phyloP scores from a whole-genome alignment of 2,888 invertebrate genomes.

The Pristionchus japonicus region DNA sequence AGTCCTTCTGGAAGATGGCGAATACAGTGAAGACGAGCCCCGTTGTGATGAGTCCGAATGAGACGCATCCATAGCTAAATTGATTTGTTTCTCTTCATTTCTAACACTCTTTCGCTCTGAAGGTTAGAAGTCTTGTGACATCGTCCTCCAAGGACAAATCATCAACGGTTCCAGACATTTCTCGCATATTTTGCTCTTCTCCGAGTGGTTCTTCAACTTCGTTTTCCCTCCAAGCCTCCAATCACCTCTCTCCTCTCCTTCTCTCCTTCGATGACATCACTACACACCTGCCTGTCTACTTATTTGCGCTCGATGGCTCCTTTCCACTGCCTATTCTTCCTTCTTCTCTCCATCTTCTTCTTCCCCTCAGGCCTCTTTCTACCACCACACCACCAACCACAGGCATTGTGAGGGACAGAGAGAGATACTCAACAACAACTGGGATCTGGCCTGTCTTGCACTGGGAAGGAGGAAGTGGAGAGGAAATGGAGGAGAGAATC shows the following conservation, averaged over 20 bases:
- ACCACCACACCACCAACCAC: not conserved
- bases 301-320: slow-evolving; percentile 19
- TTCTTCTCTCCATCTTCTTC: not conserved
- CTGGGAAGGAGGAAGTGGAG: not conserved
- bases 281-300: not conserved
- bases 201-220: not conserved
- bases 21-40: slow-evolving; percentile 75
- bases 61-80: slow-evolving; percentile 74
- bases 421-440: not conserved
- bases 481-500: not conserved
- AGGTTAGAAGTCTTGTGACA: not conserved
- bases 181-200: not conserved
- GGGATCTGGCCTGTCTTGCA: not conserved
- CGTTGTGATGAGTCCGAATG: slow-evolving; percentile 72
- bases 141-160: not conserved
- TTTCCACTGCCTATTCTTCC: slow-evolving; percentile 8
- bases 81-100: not conserved
- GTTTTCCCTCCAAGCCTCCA: not conserved
- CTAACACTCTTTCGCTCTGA: not conserved
- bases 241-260: slow-evolving; percentile 12
- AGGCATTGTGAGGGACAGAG: not conserved
- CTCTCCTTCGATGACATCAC: not conserved
- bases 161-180: not conserved
- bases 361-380: not conserved
- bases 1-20: slow-evolving; percentile 74